Evolutionary conservation across 64 coral and sea anemone genomes (phyloP).

Genomic region (Montipora efflorescens): DNA sequence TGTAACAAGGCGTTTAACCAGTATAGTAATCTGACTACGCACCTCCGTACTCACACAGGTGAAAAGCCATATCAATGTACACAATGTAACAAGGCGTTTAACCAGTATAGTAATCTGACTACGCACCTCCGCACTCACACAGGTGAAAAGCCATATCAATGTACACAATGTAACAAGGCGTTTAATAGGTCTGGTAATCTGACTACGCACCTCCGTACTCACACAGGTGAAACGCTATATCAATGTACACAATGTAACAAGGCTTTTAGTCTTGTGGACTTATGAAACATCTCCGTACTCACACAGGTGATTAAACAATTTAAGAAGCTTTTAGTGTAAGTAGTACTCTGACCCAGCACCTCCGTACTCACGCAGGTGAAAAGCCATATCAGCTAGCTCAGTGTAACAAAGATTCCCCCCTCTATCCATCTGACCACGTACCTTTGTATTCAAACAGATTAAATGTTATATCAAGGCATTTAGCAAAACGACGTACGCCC

Average conservation of each 20-base stretch:
- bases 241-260: neutral
- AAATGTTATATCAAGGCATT: too few species aligned
- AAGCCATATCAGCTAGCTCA: too few species aligned
- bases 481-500: too few species aligned
- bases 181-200: neutral
- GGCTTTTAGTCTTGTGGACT: neutral
- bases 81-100: constrained; percentile 1
- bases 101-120: neutral
- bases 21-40: neutral
- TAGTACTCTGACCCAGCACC: too few species aligned
- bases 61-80: constrained; percentile 5
- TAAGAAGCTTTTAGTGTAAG: too few species aligned
- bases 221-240: neutral
- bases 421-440: too few species aligned
- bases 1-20: neutral
- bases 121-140: neutral
- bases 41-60: constrained; percentile 7
- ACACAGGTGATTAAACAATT: neutral
- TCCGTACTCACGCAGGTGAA: too few species aligned
- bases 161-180: constrained; percentile 4
- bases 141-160: constrained; percentile 9
- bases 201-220: neutral
- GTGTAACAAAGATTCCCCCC: too few species aligned
- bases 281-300: neutral
- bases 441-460: too few species aligned